Conservation (phyloP, 2,113 vertebrate genomes). For the Antennarius striatus region DNA sequence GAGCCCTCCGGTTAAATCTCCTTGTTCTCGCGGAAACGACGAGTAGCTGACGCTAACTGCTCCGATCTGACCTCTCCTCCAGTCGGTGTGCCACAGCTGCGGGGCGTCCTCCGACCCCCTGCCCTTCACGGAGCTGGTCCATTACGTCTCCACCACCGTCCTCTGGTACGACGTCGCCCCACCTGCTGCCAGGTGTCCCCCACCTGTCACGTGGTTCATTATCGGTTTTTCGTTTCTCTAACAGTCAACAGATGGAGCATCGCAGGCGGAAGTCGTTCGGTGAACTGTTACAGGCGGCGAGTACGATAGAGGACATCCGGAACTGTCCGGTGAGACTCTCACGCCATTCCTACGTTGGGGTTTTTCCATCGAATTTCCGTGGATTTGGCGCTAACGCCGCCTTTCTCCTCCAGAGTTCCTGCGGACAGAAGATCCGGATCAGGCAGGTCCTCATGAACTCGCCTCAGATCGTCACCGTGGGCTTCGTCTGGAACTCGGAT, state of each 20-base stretch:
- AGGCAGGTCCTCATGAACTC: slow-evolving; percentile 97
- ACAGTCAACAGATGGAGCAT: slow-evolving; percentile 89
- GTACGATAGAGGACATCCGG: slow-evolving; percentile 90
- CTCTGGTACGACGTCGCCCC: slow-evolving; percentile 81
- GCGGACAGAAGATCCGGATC: slow-evolving; percentile 94
- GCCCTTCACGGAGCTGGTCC: slow-evolving; percentile 95
- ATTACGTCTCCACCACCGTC: slow-evolving; percentile 96
- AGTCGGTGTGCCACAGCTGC: slow-evolving; percentile 96
- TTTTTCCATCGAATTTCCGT: background rate
- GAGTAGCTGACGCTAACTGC: background rate
- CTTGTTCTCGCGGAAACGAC: no score
- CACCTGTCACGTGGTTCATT: background rate
- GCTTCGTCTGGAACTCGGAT: slow-evolving; percentile 95
- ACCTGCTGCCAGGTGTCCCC: no score
- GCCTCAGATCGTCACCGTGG: slow-evolving; percentile 95
- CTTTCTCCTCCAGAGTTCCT: slow-evolving; percentile 85
- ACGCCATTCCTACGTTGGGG: background rate
- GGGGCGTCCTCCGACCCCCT: slow-evolving; percentile 96
- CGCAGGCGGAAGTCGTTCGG: slow-evolving; percentile 91
- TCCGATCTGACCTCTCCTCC: slow-evolving; percentile 9
- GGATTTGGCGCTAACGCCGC: background rate
- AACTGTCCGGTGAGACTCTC: slow-evolving; percentile 90
- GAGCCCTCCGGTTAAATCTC: slow-evolving; percentile 8
- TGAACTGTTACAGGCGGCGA: slow-evolving; percentile 91
- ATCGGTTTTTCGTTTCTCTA: slow-evolving; percentile 8